Percentiles rank a stretch among this genome's conserved stretches.
These are phyloP conservation scores for Collichthys lucidus DNA, from an alignment of 2,113 vertebrate genomes.

Conservation along the genomic window DNA sequence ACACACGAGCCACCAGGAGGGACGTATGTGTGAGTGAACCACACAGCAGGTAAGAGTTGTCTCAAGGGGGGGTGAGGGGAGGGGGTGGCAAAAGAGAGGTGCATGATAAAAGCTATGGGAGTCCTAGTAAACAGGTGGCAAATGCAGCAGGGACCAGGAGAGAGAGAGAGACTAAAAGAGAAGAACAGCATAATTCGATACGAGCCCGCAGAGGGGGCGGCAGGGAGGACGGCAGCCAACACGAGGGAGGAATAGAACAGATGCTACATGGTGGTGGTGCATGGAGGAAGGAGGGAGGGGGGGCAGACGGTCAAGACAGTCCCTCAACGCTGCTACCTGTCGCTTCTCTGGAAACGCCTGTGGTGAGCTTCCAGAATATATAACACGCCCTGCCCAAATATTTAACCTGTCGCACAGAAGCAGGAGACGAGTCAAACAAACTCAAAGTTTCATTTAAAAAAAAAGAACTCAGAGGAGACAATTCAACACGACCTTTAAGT, in stretches of 20 bases:
- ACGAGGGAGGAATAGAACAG: conserved; percentile 68
- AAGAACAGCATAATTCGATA: conserved; percentile 85
- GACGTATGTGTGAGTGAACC: not conserved
- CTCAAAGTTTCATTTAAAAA: not conserved
- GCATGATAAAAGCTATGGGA: conserved; percentile 74
- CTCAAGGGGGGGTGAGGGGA: conserved; percentile 6
- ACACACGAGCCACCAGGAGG: conserved; percentile 61
- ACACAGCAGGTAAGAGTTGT: conserved; percentile 37
- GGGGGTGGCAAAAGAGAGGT: conserved; percentile 28
- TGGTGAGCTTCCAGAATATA: conserved; percentile 27
- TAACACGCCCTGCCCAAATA: conserved; percentile 49
- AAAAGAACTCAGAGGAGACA: not conserved
- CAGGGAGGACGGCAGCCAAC: conserved; percentile 65
- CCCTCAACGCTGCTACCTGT: conserved; percentile 46
- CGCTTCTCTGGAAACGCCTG: conserved; percentile 31
- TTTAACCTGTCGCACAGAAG: conserved; percentile 48
- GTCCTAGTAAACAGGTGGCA: conserved; percentile 81
- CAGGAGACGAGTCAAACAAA: not conserved
- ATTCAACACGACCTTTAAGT: not conserved
- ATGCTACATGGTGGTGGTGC: conserved; percentile 48
- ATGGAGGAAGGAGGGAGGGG: conserved; percentile 30
- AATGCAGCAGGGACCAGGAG: conserved; percentile 61
- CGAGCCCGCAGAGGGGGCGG: conserved; percentile 57
- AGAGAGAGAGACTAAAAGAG: conserved; percentile 74
- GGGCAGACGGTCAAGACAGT: conserved; percentile 3